Evolutionary conservation across 2,888 invertebrate genomes (phyloP), one percentile per base, ranked within the genome.

Genomic region (Zaprionus lineosus): DNA sequence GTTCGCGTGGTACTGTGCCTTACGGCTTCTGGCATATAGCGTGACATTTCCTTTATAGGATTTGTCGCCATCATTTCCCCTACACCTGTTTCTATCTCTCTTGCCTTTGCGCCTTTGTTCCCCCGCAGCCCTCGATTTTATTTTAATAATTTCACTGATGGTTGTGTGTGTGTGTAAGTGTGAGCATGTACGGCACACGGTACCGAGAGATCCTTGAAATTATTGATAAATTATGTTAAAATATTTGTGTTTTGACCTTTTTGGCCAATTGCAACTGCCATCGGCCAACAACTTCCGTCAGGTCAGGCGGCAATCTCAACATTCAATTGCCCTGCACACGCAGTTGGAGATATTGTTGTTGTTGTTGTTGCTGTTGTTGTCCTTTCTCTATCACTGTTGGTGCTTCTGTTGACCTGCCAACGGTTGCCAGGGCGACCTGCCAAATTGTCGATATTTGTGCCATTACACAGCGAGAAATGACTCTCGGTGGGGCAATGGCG

Each of bases 11-110:
- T 41, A 28, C 29, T 28, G 36, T 31, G 55, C 62, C 62, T 57
- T 52, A 46, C 53, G 74, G 68, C 58, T 66, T 53, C 51, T 70
- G 55, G 36, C 59, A 56, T 68, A 79, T 79, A 83, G 79, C 84
- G 76, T 85, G 84, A 79, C 86, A 85, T 85, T 85, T 79, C 74
- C 74, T 58, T 71, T 74, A 79, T 86, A 51, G 72, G 81, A 85
- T 79, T 83, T 75, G 57, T 77, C 60, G 63, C 58, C 67, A 57
- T 29, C 69, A 37, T 36, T 43, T 19, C 19, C 51, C 37, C 36
- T 61, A 12, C 39, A 11, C 18, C 34, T 1, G 28, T 9, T 11
- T 28, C 31, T 19, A 14, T 2, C 14, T n/a, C n/a, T n/a, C n/a
- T n/a, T n/a, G n/a, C n/a, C n/a, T n/a, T n/a, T n/a, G n/a, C n/a